phyloP scores from a whole-genome alignment of 1,140 invertebrate species.

The Cydia pomonella region DNA sequence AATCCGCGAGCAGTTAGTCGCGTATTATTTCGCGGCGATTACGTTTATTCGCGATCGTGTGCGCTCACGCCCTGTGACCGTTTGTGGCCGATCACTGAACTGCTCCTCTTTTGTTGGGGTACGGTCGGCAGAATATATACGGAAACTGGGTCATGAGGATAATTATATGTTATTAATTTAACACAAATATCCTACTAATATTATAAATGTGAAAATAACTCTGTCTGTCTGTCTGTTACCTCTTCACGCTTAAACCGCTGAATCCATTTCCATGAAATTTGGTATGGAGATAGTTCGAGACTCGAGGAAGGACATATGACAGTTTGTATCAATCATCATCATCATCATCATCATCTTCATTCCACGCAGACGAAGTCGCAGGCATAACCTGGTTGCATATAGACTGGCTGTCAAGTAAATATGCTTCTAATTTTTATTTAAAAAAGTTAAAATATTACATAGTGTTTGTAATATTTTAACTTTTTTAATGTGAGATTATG shows the following conservation, averaged over 20 bases:
- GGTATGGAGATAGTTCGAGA: not conserved
- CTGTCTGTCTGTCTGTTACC: too few species aligned
- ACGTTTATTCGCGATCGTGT: constrained; percentile 36
- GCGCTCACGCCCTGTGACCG: constrained; percentile 34
- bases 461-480: too few species aligned
- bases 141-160: constrained; percentile 12
- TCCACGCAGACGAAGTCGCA: too few species aligned
- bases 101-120: constrained; percentile 32
- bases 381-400: not conserved
- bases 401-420: not conserved
- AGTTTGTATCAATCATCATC: too few species aligned
- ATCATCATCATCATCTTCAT: too few species aligned
- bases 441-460: too few species aligned
- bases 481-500: too few species aligned
- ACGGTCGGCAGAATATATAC: constrained; percentile 18
- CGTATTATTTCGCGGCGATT: constrained; percentile 30
- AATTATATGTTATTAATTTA: not conserved
- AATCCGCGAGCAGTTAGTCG: constrained; percentile 23
- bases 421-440: not conserved
- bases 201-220: too few species aligned
- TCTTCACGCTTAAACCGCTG: too few species aligned
- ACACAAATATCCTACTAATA: not conserved
- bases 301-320: not conserved
- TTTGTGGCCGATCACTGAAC: constrained; percentile 40
- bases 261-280: too few species aligned